Evolutionary conservation across 2,888 invertebrate genomes (phyloP).

Genomic region (Brachynemurus nebulosus): DNA sequence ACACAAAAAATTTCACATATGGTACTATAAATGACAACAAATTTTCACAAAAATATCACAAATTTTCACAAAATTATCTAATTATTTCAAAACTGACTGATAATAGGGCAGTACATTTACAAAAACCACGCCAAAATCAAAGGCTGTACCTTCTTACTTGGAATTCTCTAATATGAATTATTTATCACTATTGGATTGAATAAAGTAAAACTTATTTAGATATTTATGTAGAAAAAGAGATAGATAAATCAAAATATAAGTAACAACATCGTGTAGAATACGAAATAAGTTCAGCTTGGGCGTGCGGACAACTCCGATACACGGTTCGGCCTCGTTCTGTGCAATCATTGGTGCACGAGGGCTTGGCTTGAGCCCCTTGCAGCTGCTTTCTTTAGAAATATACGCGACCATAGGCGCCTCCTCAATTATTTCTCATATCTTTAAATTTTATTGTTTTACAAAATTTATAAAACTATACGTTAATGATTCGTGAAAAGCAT

Average conservation of each 20-base stretch:
- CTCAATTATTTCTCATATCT: neutral
- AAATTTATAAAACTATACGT: no score
- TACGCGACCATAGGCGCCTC: neutral
- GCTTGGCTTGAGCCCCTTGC: slow-evolving; percentile 11
- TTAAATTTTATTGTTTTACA: no score
- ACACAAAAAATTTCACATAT: neutral
- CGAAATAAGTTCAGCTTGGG: slow-evolving; percentile 9
- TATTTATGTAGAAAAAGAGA: neutral
- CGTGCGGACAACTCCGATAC: slow-evolving; percentile 13
- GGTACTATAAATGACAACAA: neutral
- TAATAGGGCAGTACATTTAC: neutral
- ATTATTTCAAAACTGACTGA: neutral
- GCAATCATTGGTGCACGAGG: slow-evolving; percentile 20
- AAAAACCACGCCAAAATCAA: slow-evolving; percentile 7
- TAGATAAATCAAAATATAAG: neutral
- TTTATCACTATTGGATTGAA: neutral
- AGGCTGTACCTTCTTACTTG: slow-evolving; percentile 6
- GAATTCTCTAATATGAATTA: neutral
- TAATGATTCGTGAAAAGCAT: no score
- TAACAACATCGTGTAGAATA: neutral
- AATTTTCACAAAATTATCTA: neutral
- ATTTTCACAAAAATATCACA: neutral
- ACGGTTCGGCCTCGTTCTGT: slow-evolving; percentile 15
- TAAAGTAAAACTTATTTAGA: neutral
- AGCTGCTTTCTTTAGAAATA: neutral